These are phyloP conservation scores for Megaceryle alcyon DNA, from an alignment of 2,797 vertebrate genomes.

Conservation along the genomic window DNA sequence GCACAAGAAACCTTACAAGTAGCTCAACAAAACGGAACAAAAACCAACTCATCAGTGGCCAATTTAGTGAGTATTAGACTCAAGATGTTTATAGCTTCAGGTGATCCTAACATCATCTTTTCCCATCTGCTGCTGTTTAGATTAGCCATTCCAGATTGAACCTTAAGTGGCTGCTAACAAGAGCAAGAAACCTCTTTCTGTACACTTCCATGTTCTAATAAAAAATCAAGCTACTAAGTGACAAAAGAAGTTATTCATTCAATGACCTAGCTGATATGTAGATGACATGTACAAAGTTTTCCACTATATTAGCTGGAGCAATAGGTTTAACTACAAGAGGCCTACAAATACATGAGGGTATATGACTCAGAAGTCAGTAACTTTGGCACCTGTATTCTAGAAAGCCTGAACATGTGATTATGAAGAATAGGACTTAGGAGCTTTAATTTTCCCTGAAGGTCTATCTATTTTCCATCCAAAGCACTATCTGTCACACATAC, in stretches of 20 bases:
- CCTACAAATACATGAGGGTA: fast-evolving
- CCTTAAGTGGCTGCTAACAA: background rate
- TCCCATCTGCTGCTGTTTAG: background rate
- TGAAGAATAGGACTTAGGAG: background rate
- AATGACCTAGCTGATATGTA: background rate
- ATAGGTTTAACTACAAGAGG: background rate
- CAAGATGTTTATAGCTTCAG: background rate
- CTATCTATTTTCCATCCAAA: background rate
- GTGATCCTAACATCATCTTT: background rate
- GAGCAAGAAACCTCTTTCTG: background rate
- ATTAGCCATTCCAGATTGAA: background rate
- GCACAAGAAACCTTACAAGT: background rate
- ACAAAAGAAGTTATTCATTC: background rate
- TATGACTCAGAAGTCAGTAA: background rate
- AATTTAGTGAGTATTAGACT: background rate
- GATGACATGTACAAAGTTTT: background rate
- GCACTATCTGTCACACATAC: background rate
- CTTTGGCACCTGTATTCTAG: background rate
- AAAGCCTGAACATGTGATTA: background rate
- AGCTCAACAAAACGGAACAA: background rate
- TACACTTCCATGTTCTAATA: background rate
- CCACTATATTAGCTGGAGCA: background rate
- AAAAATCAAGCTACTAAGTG: background rate
- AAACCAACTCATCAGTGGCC: background rate
- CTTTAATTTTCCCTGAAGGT: background rate